phyloP scores from a whole-genome alignment of 2,113 vertebrate species.

The Platichthys flesus region DNA sequence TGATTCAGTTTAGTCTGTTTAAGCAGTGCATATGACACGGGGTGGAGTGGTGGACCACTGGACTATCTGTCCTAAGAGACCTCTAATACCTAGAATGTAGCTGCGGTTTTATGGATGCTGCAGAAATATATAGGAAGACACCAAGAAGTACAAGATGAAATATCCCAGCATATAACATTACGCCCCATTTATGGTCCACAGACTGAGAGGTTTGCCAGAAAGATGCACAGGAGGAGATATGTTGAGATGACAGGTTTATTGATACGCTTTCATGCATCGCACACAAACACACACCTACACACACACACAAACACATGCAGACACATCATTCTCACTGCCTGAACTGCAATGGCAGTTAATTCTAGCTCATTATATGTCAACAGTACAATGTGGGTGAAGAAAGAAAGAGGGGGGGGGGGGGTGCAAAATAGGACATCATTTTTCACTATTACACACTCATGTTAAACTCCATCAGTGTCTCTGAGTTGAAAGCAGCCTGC shows the following conservation, averaged over 20 bases:
- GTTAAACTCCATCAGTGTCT: slow-evolving; percentile 59
- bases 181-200: slow-evolving; percentile 20
- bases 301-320: slow-evolving; percentile 22
- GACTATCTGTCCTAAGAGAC: slow-evolving; percentile 29
- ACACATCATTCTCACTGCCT: slow-evolving; percentile 41
- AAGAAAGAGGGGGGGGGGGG: neutral
- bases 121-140: neutral
- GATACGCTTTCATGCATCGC: slow-evolving; percentile 43
- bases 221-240: slow-evolving; percentile 14
- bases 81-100: slow-evolving; percentile 9
- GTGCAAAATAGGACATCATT: slow-evolving; percentile 52
- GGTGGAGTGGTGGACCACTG: no score
- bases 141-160: neutral
- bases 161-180: slow-evolving; percentile 6
- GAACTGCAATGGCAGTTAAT: slow-evolving; percentile 41
- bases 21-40: slow-evolving; percentile 31
- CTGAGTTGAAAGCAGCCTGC: slow-evolving; percentile 40
- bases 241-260: slow-evolving; percentile 49
- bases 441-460: slow-evolving; percentile 56
- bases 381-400: slow-evolving; percentile 21
- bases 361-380: slow-evolving; percentile 58
- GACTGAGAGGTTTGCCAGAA: slow-evolving; percentile 28
- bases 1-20: slow-evolving; percentile 43
- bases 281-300: slow-evolving; percentile 42
- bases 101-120: slow-evolving; percentile 7